Base-by-base conservation (phyloP, 2,113 vertebrate genomes). In the Cichladusa arquata region DNA sequence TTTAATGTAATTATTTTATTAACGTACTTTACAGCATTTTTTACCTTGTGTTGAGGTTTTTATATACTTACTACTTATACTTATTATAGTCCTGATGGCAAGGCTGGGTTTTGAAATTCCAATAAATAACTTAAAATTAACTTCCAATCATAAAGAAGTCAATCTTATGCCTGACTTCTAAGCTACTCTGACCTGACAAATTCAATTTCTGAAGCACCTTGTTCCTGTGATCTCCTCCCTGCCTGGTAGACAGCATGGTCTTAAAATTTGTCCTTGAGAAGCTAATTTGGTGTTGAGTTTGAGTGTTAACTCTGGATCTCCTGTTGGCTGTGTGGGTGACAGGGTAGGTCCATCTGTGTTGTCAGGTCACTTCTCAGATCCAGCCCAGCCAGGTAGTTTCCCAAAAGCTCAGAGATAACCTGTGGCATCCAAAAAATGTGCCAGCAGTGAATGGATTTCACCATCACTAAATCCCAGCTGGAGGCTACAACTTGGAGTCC, bases 1-100 rank as follows among this genome's bases (percentile, higher is more conserved):
- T 86, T 96, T 81, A 78, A 58, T 50, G 42, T 64, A 66, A 53
- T 92, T 78, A 65, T 82, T 96, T 92, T 65, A 58, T 71, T 94
- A 77, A 74, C 2, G 2, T n/a, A 14, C 29, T 90, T 90, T 33
- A 60, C 16, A 61, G 50, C 1, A 5, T 20, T 86, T 90, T 80
- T 86, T 28, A 48, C 9, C 36, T 86, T 67, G 3, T 56, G 31
- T 60, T 47, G n/a, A 79, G 15, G 3, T 62, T 71, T 71, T 91
- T 44, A n/a, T 80, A 20, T 48, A 18, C 45, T 67, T 51, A 40
- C 26, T 76, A 29, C 17, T n/a, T n/a, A n/a, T n/a, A n/a, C n/a
- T n/a, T n/a, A 8, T 48, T 61, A 44, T 28, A 60, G 31, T 48
- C 48, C 36, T 31, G 33, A 78, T 45, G 45, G 64, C 40, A 74